Base-by-base conservation (phyloP, 2,113 vertebrate species). In the Thinocorus orbignyianus region DNA sequence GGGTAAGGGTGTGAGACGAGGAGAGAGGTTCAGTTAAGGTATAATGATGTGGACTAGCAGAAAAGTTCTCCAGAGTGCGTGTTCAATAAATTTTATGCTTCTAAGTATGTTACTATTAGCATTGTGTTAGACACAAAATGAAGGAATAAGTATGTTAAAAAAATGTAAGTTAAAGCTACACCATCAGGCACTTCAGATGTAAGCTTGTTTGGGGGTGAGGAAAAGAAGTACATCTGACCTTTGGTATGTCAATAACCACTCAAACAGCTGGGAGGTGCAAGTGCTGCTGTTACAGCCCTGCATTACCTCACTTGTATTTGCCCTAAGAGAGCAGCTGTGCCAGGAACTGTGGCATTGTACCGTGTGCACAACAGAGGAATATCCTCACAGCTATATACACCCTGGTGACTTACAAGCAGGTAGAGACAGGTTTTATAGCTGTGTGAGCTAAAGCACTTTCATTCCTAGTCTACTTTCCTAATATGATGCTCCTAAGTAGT, bases 341-440 rank as follows among this genome's bases (percentile, higher is more conserved):
- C 35, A 78, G 42, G 64, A 86, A 11, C 68, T 28, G 23, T 55
- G 42, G 17, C 30, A 19, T 51, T n/a, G 13, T 42, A 48, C 33
- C 25, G 71, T 48, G 28, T 46, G 52, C 18, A 23, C 60, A 78
- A 12, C 39, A 58, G 37, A 51, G 42, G 23, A 74, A 12, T 39
- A 86, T 22, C 58, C 33, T 84, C 25, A 41, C 51, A 66, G 31
- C 44, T 86, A 2, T 35, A 17, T 28, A 24, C 1, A 4, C 39
- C 42, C 30, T 71, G 10, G 18, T 92, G 54, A 68, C 42, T 78
- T 93, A 44, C 1, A 68, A 83, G 72, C 79, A 74, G 52, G 92
- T 88, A 88, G 54, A 86, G 76, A 51, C 81, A 90, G 44, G 88
- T 92, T 95, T 95, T 93, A 60, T 73, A 52, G 64, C 62, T 73